A percentile compares a stretch with the other conserved stretches of the same genome.
These are phyloP conservation scores for Caenorhabditis sp. DNA, from an alignment of 2,888 invertebrate species.

Conservation along the genomic window DNA sequence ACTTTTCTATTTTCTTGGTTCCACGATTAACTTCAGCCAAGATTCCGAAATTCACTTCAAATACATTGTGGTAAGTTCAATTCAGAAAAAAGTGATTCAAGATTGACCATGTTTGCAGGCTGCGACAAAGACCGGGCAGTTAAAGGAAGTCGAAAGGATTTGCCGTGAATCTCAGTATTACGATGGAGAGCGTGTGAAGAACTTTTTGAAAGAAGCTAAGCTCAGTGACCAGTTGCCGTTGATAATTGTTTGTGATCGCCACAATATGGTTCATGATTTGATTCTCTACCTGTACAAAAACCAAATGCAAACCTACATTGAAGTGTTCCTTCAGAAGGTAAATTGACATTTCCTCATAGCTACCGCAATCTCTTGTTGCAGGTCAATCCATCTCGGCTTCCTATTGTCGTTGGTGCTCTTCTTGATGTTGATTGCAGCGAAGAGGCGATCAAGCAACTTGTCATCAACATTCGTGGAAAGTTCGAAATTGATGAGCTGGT, in stretches of 20 bases:
- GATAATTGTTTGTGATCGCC: conserved; percentile 99
- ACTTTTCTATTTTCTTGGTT: conserved; percentile 98
- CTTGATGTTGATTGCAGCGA: conserved; percentile 98
- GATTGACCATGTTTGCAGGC: conserved; percentile 86
- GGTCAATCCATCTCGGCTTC: conserved; percentile 97
- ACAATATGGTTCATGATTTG: conserved; percentile 98
- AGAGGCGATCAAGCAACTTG: conserved; percentile 98
- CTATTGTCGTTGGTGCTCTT: conserved; percentile 97
- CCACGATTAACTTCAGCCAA: conserved; percentile 99
- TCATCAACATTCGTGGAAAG: conserved; percentile 96
- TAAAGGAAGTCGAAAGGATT: conserved; percentile 99
- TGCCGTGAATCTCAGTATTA: conserved; percentile 99
- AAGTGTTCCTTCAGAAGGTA: conserved; percentile 99
- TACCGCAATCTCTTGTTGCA: too few species aligned
- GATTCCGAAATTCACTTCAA: conserved; percentile 99
- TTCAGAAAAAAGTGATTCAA: too few species aligned
- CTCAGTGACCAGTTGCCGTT: conserved; percentile 96
- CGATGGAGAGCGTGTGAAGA: conserved; percentile 99
- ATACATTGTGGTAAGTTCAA: conserved; percentile 91
- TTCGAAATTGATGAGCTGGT: conserved; percentile 99
- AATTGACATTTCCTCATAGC: too few species aligned
- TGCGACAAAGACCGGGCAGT: conserved; percentile 99
- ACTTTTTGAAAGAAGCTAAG: conserved; percentile 99
- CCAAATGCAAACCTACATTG: conserved; percentile 98
- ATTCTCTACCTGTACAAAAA: conserved; percentile 98